Conservation (phyloP, 1,140 invertebrate genomes). For the Drosophila quadrilineata region DNA sequence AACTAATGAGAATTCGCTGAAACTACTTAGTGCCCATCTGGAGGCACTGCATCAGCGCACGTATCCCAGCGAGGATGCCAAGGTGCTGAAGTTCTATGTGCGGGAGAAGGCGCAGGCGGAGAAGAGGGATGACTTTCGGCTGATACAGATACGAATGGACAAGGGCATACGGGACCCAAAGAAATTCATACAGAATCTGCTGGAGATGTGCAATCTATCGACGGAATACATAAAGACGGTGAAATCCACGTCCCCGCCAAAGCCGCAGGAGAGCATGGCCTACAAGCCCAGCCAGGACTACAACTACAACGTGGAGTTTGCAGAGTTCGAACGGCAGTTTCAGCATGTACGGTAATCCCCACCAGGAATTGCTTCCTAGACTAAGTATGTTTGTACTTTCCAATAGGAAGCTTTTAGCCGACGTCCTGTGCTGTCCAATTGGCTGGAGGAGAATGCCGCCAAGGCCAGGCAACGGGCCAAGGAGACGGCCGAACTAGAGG, state of each 20-base stretch:
- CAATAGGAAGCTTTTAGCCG: slow-evolving; percentile 62
- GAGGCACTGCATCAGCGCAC: slow-evolving; percentile 86
- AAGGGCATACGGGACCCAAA: slow-evolving; percentile 83
- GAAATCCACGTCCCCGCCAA: slow-evolving; percentile 21
- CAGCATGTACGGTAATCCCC: slow-evolving; percentile 34
- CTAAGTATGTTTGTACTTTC: too few species aligned
- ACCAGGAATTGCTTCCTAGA: not conserved
- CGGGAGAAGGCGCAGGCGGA: slow-evolving; percentile 83
- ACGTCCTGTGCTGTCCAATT: slow-evolving; percentile 73
- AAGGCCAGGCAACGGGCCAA: slow-evolving; percentile 84
- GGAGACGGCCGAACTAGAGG: slow-evolving; percentile 84
- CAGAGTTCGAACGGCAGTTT: slow-evolving; percentile 55
- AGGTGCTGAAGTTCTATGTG: slow-evolving; percentile 88
- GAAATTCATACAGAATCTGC: slow-evolving; percentile 88
- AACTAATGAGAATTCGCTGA: slow-evolving; percentile 95
- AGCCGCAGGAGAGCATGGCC: slow-evolving; percentile 21
- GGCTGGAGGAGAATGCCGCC: slow-evolving; percentile 86
- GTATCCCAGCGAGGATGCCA: slow-evolving; percentile 82
- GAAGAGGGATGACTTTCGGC: slow-evolving; percentile 84
- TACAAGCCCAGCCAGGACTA: slow-evolving; percentile 57
- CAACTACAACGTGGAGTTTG: slow-evolving; percentile 56
- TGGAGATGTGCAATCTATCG: slow-evolving; percentile 90
- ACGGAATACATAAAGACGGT: slow-evolving; percentile 92
- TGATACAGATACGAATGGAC: slow-evolving; percentile 84
- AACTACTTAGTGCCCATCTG: slow-evolving; percentile 91